Evolutionary conservation across 2,888 invertebrate genomes (phyloP).

Genomic region (Hirtodrosophila duncani): DNA sequence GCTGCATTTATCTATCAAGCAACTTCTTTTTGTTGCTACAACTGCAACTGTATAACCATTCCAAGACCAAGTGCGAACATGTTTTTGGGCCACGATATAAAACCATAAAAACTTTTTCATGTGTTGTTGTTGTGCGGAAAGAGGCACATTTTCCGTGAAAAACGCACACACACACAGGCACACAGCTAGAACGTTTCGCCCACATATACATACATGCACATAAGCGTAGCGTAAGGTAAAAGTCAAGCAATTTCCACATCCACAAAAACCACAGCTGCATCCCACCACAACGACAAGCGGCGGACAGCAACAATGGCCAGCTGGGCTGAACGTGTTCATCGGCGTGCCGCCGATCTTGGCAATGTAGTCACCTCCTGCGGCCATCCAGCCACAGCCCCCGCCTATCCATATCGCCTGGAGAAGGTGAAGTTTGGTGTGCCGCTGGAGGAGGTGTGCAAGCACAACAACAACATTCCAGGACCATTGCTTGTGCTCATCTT

Average conservation of each 20-base stretch:
- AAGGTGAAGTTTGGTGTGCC: slow-evolving; percentile 97
- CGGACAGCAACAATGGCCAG: slow-evolving; percentile 88
- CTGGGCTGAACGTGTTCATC: slow-evolving; percentile 95
- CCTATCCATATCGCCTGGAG: slow-evolving; percentile 90
- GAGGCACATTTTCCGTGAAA: slow-evolving; percentile 62
- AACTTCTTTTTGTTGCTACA: too few relatives aligned
- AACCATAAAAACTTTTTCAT: slow-evolving; percentile 62
- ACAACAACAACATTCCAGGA: slow-evolving; percentile 96
- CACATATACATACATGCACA: slow-evolving; percentile 32
- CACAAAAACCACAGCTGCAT: slow-evolving; percentile 4
- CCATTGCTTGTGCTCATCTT: slow-evolving; percentile 93
- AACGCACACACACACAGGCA: slow-evolving; percentile 27
- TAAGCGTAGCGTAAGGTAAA: slow-evolving; percentile 8
- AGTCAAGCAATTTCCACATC: slow-evolving; percentile 8
- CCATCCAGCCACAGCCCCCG: slow-evolving; percentile 85
- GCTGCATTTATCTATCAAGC: too few relatives aligned
- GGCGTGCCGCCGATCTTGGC: slow-evolving; percentile 92
- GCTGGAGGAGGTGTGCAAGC: slow-evolving; percentile 94
- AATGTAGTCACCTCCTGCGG: slow-evolving; percentile 95
- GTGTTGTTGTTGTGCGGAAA: slow-evolving; percentile 22
- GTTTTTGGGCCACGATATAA: slow-evolving; percentile 57
- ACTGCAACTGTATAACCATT: slow-evolving; percentile 43
- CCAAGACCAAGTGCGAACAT: slow-evolving; percentile 56
- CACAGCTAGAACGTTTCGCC: too few relatives aligned
- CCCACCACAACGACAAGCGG: slow-evolving; percentile 29